These are phyloP conservation scores for Oncorhynchus clarkii DNA, from an alignment of 2,113 vertebrate species.

Conservation along the genomic window DNA sequence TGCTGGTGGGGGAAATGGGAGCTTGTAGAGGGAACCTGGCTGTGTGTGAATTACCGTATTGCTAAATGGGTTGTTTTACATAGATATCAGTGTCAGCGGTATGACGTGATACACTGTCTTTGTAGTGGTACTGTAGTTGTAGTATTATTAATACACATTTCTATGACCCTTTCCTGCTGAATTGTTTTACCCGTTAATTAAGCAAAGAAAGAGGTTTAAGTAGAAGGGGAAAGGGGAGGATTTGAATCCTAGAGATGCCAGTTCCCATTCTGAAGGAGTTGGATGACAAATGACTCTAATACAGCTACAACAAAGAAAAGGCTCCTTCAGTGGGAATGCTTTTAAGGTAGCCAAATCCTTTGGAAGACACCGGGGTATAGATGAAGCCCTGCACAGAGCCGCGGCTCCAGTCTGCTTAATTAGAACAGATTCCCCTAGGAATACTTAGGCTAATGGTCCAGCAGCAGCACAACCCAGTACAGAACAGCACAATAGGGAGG, in stretches of 20 bases:
- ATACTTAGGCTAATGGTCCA: slow-evolving; percentile 57
- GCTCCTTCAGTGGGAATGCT: slow-evolving; percentile 41
- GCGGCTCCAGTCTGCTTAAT: slow-evolving; percentile 62
- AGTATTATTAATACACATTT: not conserved
- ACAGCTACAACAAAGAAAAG: slow-evolving; percentile 36
- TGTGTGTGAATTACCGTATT: not conserved
- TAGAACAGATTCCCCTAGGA: slow-evolving; percentile 58
- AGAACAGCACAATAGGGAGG: slow-evolving; percentile 10
- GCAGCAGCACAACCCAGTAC: slow-evolving; percentile 23
- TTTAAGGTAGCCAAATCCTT: slow-evolving; percentile 20
- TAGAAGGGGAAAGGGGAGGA: slow-evolving; percentile 34
- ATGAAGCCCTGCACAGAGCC: slow-evolving; percentile 52
- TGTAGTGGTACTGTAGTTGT: not conserved
- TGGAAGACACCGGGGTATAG: slow-evolving; percentile 55
- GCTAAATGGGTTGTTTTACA: not conserved
- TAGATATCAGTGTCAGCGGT: not conserved
- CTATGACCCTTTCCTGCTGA: slow-evolving; percentile 15
- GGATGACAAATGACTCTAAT: slow-evolving; percentile 44
- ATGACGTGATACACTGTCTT: not conserved
- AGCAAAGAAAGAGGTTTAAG: slow-evolving; percentile 35
- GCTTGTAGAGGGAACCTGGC: slow-evolving; percentile 4
- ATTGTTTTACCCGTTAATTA: slow-evolving; percentile 10
- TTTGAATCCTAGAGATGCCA: slow-evolving; percentile 41
- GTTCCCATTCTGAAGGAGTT: slow-evolving; percentile 41
- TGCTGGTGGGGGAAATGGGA: slow-evolving; percentile 7